Conservation (phyloP, 2,797 vertebrate species). For the Microchirus variegatus region DNA sequence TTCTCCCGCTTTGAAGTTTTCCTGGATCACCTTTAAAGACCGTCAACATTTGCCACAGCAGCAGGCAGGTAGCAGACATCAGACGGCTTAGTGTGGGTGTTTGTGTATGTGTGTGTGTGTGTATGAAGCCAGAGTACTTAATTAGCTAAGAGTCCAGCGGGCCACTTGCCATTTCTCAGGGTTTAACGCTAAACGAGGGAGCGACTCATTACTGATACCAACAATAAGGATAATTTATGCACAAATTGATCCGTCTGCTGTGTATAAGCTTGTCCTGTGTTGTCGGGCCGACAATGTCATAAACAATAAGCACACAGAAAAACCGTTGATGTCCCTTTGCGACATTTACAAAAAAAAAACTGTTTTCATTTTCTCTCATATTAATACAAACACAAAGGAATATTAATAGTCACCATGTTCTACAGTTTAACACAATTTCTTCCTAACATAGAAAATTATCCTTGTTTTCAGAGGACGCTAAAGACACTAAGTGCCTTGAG, state of each 20-base stretch:
- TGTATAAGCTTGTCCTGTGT: conserved; percentile 53
- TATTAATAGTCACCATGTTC: conserved; percentile 13
- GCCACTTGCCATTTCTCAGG: conserved; percentile 65
- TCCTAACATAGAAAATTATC: neutral
- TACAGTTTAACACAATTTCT: conserved; percentile 15
- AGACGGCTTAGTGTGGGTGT: conserved; percentile 44
- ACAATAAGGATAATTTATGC: conserved; percentile 74
- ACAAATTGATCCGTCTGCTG: conserved; percentile 50
- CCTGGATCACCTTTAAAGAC: conserved; percentile 80
- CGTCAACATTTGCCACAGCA: conserved; percentile 72
- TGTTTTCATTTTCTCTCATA: conserved; percentile 26
- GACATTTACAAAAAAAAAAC: conserved; percentile 36
- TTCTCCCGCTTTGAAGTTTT: conserved; percentile 78
- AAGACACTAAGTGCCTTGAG: conserved; percentile 16
- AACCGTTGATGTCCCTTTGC: conserved; percentile 45
- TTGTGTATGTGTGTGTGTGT: conserved; percentile 34
- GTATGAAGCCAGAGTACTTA: conserved; percentile 69
- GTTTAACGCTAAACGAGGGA: conserved; percentile 74
- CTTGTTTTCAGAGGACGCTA: conserved; percentile 6
- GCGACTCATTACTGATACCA: conserved; percentile 70
- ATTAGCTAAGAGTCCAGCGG: conserved; percentile 72
- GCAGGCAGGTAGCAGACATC: conserved; percentile 76
- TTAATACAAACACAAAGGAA: conserved; percentile 28
- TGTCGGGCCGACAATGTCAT: conserved; percentile 54
- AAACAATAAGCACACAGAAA: conserved; percentile 56